phyloP scores from a whole-genome alignment of 1,140 invertebrate species.

The Achroia grisella region DNA sequence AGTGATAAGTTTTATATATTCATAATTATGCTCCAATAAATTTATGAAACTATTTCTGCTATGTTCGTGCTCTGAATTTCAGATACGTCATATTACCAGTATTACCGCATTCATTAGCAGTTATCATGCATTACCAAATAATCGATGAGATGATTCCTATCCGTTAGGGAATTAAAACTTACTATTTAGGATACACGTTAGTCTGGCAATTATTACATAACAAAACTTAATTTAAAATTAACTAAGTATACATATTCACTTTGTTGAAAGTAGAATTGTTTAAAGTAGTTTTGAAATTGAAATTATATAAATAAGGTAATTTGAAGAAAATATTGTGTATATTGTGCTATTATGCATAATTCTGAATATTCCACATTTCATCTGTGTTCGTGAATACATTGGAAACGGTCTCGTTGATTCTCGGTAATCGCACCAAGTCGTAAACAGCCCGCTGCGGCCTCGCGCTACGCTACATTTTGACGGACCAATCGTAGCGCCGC shows the following conservation, averaged over 20 bases:
- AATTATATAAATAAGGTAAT: not conserved
- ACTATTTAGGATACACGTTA: too few species aligned
- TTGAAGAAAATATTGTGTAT: not conserved
- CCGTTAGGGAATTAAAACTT: too few species aligned
- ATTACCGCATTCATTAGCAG: too few species aligned
- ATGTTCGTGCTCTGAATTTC: too few species aligned
- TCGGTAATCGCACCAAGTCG: conserved; percentile 71
- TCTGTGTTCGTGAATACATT: conserved; percentile 16
- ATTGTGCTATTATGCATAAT: conserved; percentile 8
- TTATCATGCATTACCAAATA: too few species aligned
- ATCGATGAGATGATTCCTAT: too few species aligned
- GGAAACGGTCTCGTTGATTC: conserved; percentile 56
- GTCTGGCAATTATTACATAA: not conserved
- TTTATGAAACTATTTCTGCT: too few species aligned
- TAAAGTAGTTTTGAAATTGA: not conserved
- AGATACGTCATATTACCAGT: too few species aligned
- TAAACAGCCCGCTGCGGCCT: conserved; percentile 71
- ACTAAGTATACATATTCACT: not conserved
- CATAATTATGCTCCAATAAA: too few species aligned
- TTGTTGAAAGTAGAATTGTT: too few species aligned
- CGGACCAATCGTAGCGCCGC: conserved; percentile 39
- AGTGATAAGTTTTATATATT: too few species aligned
- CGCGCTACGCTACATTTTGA: conserved; percentile 48
- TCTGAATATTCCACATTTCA: not conserved
- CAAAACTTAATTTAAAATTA: not conserved